These are phyloP conservation scores for Dasypus novemcinctus DNA, from an alignment of 2,113 vertebrate species.

Conservation along the genomic window DNA sequence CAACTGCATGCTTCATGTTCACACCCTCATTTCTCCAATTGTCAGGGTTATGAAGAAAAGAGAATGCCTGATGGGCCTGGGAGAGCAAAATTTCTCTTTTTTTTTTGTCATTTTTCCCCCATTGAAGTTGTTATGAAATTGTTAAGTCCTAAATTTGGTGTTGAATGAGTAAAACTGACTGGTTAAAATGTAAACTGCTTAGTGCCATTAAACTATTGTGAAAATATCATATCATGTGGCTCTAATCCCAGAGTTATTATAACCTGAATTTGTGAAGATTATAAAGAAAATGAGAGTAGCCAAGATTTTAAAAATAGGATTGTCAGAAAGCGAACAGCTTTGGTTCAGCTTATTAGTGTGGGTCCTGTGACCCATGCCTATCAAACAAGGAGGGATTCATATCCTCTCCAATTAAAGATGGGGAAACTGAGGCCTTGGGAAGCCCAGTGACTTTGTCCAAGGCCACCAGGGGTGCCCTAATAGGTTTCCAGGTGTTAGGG, in stretches of 20 bases:
- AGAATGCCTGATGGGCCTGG: not conserved
- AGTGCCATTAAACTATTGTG: not conserved
- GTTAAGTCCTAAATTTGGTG: not conserved
- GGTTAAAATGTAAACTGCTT: conserved; percentile 28
- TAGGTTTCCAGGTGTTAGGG: not conserved
- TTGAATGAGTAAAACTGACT: not conserved
- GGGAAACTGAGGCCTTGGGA: not conserved
- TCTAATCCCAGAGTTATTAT: conserved; percentile 21
- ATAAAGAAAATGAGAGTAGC: not conserved
- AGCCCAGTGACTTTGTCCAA: not conserved
- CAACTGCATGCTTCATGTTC: not conserved
- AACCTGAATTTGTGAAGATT: not conserved
- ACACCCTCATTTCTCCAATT: not conserved
- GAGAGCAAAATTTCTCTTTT: not conserved
- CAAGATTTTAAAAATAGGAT: not conserved
- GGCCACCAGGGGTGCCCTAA: not conserved
- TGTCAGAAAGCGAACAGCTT: conserved; percentile 4
- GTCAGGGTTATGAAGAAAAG: not conserved
- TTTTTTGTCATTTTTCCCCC: not conserved
- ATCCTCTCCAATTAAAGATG: not conserved
- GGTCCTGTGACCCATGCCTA: not conserved
- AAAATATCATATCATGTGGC: not conserved
- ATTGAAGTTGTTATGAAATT: not conserved
- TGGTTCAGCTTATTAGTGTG: not conserved
- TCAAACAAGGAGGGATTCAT: not conserved